Conservation (phyloP, 2,888 invertebrate genomes). For the Gonocerus acuteangulatus region DNA sequence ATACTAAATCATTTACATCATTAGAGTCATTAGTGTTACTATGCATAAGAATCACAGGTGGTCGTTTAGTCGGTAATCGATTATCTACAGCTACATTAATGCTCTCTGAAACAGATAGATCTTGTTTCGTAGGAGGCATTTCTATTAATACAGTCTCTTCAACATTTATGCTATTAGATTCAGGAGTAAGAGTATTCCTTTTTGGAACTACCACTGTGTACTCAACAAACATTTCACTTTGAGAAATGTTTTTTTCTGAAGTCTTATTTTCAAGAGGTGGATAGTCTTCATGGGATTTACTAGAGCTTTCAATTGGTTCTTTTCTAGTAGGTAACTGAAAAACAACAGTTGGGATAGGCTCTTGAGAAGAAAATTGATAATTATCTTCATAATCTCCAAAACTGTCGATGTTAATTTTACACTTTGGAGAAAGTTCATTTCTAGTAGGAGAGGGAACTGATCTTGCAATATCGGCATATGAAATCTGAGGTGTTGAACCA, state of each 20-base stretch:
- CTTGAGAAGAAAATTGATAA: conserved; percentile 8
- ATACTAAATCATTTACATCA: conserved; percentile 47
- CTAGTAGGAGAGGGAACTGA: conserved; percentile 37
- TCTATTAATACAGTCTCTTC: conserved; percentile 36
- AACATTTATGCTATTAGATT: conserved; percentile 28
- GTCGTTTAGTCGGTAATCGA: conserved; percentile 44
- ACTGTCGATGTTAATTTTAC: not conserved
- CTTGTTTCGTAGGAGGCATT: conserved; percentile 29
- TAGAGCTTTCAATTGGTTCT: conserved; percentile 14
- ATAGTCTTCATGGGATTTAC: conserved; percentile 34
- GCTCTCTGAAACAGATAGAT: conserved; percentile 18
- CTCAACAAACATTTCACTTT: conserved; percentile 35
- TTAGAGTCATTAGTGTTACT: conserved; percentile 44
- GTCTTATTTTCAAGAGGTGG: conserved; percentile 29
- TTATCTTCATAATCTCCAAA: conserved; percentile 4
- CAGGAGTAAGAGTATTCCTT: conserved; percentile 16
- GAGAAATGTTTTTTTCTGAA: conserved; percentile 17
- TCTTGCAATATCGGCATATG: conserved; percentile 77
- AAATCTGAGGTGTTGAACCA: conserved; percentile 50
- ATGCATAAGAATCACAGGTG: conserved; percentile 67
- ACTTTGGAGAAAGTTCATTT: conserved; percentile 7
- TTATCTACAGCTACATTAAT: conserved; percentile 25
- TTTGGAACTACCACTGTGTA: conserved; percentile 33
- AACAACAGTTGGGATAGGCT: conserved; percentile 30
- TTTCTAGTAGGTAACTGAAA: conserved; percentile 30